A percentile compares a stretch with the other conserved stretches of the same genome.
phyloP scores from a whole-genome alignment of 2,888 invertebrate species.

The Gisinianus flammeolus region DNA sequence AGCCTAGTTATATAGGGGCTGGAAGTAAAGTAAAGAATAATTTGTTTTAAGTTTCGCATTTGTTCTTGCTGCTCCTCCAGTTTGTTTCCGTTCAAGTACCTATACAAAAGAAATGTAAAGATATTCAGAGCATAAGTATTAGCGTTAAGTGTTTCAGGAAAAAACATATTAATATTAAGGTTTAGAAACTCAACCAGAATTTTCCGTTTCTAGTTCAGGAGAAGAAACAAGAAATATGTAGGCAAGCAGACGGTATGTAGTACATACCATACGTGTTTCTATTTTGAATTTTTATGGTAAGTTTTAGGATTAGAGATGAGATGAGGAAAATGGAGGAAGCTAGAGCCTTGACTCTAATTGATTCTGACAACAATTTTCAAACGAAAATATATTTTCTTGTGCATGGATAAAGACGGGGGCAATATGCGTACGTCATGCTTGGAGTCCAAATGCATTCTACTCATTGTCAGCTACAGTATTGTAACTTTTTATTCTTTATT shows the following conservation, averaged over 20 bases:
- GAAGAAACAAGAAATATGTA: background rate
- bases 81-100: background rate
- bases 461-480: background rate
- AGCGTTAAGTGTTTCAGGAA: background rate
- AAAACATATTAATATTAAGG: background rate
- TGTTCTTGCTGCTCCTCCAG: background rate
- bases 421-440: constrained; percentile 2
- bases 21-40: background rate
- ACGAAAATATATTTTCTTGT: constrained; percentile 31
- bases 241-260: background rate
- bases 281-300: background rate
- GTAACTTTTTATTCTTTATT: background rate
- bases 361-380: constrained; percentile 36
- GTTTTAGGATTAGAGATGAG: background rate
- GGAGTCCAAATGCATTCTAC: background rate
- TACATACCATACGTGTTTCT: background rate
- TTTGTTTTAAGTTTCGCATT: too few species aligned
- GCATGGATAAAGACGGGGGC: constrained; percentile 25
- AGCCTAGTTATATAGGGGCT: background rate
- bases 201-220: background rate
- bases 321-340: background rate
- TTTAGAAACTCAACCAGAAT: background rate
- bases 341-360: constrained; percentile 33
- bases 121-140: background rate
- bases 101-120: background rate